Percentiles rank a stretch among this genome's conserved stretches.
Conservation (phyloP, 2,888 invertebrate species). For the Agrotis clavis region DNA sequence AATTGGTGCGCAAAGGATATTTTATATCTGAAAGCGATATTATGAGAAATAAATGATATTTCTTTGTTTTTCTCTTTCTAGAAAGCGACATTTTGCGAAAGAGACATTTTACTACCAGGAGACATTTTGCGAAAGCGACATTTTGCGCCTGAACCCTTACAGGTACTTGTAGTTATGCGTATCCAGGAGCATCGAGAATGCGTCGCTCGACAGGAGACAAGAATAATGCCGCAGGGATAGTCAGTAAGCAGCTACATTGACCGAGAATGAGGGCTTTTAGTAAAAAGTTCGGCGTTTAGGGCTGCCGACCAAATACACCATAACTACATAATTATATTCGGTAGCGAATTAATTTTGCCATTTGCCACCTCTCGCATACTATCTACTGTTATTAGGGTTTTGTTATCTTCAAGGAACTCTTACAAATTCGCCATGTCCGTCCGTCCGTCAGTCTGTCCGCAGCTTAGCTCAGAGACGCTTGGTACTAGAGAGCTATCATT, state of each 20-base stretch:
- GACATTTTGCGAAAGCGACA: too few species aligned
- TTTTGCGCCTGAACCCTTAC: too few species aligned
- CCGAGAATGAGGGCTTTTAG: constrained; percentile 34
- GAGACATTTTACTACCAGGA: too few species aligned
- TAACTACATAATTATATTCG: constrained; percentile 67
- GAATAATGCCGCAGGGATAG: constrained; percentile 19
- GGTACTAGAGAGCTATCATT: too few species aligned
- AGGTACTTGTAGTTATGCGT: neutral
- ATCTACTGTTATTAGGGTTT: constrained; percentile 2
- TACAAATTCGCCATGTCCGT: too few species aligned
- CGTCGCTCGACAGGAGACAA: constrained; percentile 1
- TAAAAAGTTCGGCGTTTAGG: constrained; percentile 37
- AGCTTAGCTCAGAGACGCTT: too few species aligned
- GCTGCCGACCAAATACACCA: constrained; percentile 66
- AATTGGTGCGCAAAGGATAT: constrained; percentile 35
- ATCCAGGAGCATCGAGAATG: constrained; percentile 5
- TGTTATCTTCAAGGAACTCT: too few species aligned
- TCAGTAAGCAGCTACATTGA: constrained; percentile 38
- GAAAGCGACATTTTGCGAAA: too few species aligned
- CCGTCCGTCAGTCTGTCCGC: too few species aligned
- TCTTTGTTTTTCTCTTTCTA: too few species aligned
- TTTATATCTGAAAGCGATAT: too few species aligned
- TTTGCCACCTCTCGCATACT: constrained; percentile 14
- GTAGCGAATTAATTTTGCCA: constrained; percentile 56
- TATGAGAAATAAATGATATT: too few species aligned